These are phyloP conservation scores for Lampris megalopsis DNA, from an alignment of 2,113 vertebrate species.

Conservation along the genomic window DNA sequence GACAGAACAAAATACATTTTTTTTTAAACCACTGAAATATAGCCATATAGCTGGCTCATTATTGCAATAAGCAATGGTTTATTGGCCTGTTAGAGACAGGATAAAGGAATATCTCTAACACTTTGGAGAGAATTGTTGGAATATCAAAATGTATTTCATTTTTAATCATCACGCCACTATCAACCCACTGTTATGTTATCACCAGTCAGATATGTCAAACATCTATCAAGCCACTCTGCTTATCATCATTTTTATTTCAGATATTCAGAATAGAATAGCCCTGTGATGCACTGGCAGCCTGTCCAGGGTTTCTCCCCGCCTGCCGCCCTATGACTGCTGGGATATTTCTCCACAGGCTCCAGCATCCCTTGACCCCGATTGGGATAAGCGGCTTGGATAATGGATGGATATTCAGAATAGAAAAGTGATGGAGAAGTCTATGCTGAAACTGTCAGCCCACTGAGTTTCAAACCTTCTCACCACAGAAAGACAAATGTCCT, in stretches of 20 bases:
- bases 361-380: no score
- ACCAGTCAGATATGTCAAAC: conserved; percentile 7
- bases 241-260: background rate
- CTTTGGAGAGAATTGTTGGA: conserved; percentile 6
- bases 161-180: conserved; percentile 5
- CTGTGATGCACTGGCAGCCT: no score
- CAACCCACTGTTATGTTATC: conserved; percentile 17
- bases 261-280: background rate
- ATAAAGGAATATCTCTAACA: background rate
- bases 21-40: conserved; percentile 11
- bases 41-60: conserved; percentile 13
- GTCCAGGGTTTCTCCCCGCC: no score
- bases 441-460: background rate
- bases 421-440: background rate
- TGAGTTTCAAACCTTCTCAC: background rate
- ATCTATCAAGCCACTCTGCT: background rate
- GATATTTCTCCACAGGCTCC: no score
- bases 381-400: no score
- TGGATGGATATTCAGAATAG: background rate
- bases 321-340: no score
- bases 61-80: background rate
- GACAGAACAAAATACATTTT: background rate
- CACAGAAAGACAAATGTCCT: background rate
- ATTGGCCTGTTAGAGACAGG: background rate
- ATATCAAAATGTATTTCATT: conserved; percentile 9